Base-by-base conservation (phyloP, 2,113 vertebrate species). In the Pungitius pungitius region DNA sequence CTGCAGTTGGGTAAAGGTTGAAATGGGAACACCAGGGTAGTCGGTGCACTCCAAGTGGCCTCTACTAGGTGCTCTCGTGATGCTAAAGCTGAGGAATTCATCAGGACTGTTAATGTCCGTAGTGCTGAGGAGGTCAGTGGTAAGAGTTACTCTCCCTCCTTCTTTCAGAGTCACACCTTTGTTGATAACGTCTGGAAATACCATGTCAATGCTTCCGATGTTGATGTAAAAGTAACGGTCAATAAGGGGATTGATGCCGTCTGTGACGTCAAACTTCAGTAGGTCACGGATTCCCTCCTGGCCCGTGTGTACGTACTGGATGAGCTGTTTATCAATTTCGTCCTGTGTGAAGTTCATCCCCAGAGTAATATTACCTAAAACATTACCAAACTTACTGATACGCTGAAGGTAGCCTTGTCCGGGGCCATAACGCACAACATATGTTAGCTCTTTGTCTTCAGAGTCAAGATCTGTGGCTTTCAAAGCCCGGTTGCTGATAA, bases 261-360 rank as follows among this genome's bases (percentile, higher is more conserved):
- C 97, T 0, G 97, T 98, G 63, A 99, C 95, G 9, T 99, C 97
- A 86, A 99, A 99, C 80, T 99, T 99, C 56, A 99, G 91, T 39
- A 99, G 90, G 87, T 99, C 97, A 55, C 96, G 95, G 51, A 97
- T 92, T 57, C 97, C 96, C 76, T 96, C 95, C 63, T 92, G 95
- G 60, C 97, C 96, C 59, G 93, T 95, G 88, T 99, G 97, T 35
- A 90, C 87, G 30, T 99, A 99, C 18, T 89, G 93, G 83, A 99
- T 96, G 22, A 95, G 88, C 55, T 94, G 93, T 72, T 92, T 95
- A 85, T 99, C 96, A 11, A 99, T 90, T 76, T 99, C 95, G 13
- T 94, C 94, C 68, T 99, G 97, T 27, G 97, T 99, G 69, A 99
- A 99, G 84, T 98, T 99, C 96, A 96, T 96, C 35, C 97, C 96